Percentiles rank a stretch among this genome's conserved stretches.
These are phyloP conservation scores for Mamestra configurata DNA, from an alignment of 1,140 invertebrate genomes.

Conservation along the genomic window DNA sequence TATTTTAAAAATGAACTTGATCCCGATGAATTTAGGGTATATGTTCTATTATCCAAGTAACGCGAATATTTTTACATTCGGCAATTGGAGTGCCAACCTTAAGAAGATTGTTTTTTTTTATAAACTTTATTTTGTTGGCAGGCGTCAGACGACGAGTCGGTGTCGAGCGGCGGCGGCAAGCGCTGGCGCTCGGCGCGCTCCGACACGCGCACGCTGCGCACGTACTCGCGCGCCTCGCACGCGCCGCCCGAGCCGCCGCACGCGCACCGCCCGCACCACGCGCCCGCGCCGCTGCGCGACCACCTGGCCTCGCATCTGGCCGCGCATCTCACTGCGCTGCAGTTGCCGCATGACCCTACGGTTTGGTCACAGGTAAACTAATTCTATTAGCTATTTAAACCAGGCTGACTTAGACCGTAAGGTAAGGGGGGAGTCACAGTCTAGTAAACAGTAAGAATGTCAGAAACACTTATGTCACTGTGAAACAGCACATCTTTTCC, in stretches of 20 bases:
- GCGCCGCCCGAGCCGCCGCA: conserved; percentile 36
- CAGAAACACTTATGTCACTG: too few relatives aligned
- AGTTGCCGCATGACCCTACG: conserved; percentile 65
- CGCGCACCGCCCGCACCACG: conserved; percentile 6
- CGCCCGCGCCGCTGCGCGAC: conserved; percentile 50
- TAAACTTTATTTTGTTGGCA: conserved; percentile 33
- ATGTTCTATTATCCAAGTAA: too few relatives aligned
- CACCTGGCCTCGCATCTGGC: conserved; percentile 52
- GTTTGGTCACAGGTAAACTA: conserved; percentile 69
- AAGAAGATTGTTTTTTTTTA: neutral
- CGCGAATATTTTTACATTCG: too few relatives aligned
- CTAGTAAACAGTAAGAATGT: too few relatives aligned
- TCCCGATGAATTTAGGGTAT: too few relatives aligned
- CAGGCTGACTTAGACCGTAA: too few relatives aligned
- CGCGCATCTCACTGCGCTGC: conserved; percentile 64
- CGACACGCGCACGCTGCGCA: conserved; percentile 24
- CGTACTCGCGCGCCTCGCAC: conserved; percentile 40
- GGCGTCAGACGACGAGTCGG: conserved; percentile 77
- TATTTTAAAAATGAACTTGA: too few relatives aligned
- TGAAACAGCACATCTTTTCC: too few relatives aligned
- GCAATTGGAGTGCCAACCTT: too few relatives aligned
- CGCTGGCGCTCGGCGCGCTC: conserved; percentile 2
- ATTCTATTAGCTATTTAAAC: too few relatives aligned
- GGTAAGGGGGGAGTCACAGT: too few relatives aligned
- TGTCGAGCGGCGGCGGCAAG: conserved; percentile 60